phyloP scores from a whole-genome alignment of 2,113 vertebrate species.

The Python bivittatus region DNA sequence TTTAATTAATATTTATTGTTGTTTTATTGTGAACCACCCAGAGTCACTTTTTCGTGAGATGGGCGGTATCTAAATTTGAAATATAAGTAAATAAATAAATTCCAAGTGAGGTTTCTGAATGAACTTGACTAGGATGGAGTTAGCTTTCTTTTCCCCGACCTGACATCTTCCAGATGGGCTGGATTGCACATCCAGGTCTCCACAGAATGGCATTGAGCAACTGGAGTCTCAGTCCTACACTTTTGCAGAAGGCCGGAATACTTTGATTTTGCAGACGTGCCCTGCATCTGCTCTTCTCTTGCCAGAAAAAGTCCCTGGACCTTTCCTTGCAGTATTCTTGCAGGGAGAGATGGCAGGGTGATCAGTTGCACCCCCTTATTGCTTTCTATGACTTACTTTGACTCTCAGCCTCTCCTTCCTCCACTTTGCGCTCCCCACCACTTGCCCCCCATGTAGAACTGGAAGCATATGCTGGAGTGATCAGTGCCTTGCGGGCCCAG shows the following conservation, averaged over 20 bases:
- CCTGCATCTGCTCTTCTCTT: background rate
- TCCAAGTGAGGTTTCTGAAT: too few relatives aligned
- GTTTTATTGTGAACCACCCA: too few relatives aligned
- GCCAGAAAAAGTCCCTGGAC: background rate
- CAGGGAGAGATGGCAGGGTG: background rate
- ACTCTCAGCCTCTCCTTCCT: conserved; percentile 57
- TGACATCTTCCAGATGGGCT: too few relatives aligned
- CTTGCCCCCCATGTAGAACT: conserved; percentile 83
- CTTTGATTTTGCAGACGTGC: too few relatives aligned
- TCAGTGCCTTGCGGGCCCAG: conserved; percentile 95
- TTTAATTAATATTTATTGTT: too few relatives aligned
- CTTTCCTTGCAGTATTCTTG: background rate
- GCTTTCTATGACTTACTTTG: background rate
- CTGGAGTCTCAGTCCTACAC: background rate
- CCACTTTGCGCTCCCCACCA: background rate
- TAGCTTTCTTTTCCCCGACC: too few relatives aligned
- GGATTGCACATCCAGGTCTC: too few relatives aligned
- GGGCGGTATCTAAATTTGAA: too few relatives aligned
- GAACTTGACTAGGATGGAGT: too few relatives aligned
- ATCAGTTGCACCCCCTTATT: background rate
- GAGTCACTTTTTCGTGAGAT: too few relatives aligned
- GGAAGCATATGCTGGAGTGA: conserved; percentile 98
- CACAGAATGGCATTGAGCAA: too few relatives aligned
- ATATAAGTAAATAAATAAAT: too few relatives aligned
- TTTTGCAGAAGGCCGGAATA: background rate